phyloP scores from a whole-genome alignment of 2,797 vertebrate genomes.

The Percopsis omiscomaycus region DNA sequence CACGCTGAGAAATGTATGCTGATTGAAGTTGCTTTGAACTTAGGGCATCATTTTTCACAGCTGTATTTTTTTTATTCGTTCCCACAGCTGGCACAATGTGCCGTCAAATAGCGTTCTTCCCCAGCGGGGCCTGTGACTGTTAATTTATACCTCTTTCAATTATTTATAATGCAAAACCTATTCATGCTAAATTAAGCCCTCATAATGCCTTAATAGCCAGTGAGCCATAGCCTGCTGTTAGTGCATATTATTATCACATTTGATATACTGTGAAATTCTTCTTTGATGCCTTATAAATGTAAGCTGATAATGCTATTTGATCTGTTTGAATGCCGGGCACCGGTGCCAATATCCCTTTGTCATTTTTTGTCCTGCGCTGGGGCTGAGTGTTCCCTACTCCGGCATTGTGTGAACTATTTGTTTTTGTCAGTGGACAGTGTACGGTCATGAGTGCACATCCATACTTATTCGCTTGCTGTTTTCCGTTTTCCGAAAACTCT shows the following conservation, averaged over 20 bases:
- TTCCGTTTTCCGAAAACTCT: constrained; percentile 18
- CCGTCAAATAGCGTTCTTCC: constrained; percentile 45
- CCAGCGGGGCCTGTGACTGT: constrained; percentile 46
- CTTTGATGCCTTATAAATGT: constrained; percentile 12
- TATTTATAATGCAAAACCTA: constrained; percentile 70
- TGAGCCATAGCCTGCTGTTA: constrained; percentile 43
- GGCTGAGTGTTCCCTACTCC: constrained; percentile 5
- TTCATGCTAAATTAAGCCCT: constrained; percentile 70
- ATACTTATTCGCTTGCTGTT: neutral
- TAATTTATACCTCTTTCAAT: constrained; percentile 75
- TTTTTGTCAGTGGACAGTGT: constrained; percentile 22
- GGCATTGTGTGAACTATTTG: constrained; percentile 37
- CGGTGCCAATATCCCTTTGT: constrained; percentile 13
- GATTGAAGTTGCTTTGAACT: constrained; percentile 85
- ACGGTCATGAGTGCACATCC: constrained; percentile 13
- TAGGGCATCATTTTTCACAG: constrained; percentile 76
- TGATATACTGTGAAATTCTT: constrained; percentile 27
- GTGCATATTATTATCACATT: constrained; percentile 40
- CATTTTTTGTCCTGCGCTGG: neutral
- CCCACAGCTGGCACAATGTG: constrained; percentile 48
- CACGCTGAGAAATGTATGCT: constrained; percentile 79
- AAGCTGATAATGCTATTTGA: constrained; percentile 23
- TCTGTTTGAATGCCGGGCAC: constrained; percentile 18
- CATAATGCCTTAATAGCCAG: constrained; percentile 67
- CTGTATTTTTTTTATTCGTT: constrained; percentile 28